Evolutionary conservation across 2,797 vertebrate genomes (phyloP).

Genomic region (Anniella stebbinsi): DNA sequence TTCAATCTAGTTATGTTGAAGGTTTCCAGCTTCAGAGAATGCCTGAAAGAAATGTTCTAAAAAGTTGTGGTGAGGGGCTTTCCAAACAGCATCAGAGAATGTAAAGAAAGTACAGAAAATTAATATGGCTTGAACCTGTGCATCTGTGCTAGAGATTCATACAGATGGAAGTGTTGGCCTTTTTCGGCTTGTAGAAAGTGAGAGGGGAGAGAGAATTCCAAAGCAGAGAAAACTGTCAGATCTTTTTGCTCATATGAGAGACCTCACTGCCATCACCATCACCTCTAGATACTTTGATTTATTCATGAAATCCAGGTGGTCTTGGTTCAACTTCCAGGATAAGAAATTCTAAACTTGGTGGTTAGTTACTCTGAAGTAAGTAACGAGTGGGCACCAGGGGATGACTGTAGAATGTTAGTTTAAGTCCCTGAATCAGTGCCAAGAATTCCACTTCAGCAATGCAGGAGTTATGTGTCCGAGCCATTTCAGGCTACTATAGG

Average conservation of each 20-base stretch:
- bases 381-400: not conserved
- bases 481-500: not conserved
- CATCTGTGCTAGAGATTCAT: not conserved
- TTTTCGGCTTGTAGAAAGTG: not conserved
- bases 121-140: not conserved
- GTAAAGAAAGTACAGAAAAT: not conserved
- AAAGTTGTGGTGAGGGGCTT: not conserved
- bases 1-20: not conserved
- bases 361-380: not conserved
- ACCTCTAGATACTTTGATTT: not conserved
- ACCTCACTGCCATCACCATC: too few species aligned
- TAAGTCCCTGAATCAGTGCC: not conserved
- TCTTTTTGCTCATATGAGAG: not conserved
- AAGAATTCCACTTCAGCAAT: not conserved
- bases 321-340: not conserved
- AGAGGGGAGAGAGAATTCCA: not conserved
- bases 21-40: not conserved
- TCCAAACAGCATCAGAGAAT: not conserved
- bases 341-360: not conserved
- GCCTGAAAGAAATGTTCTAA: not conserved
- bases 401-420: not conserved
- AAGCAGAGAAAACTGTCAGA: not conserved
- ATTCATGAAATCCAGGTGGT: not conserved
- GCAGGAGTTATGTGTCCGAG: not conserved
- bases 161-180: not conserved